Evolutionary conservation across 2,113 vertebrate species (phyloP), one percentile per base, ranked within the genome.

Genomic region (Lagopus leucura): DNA sequence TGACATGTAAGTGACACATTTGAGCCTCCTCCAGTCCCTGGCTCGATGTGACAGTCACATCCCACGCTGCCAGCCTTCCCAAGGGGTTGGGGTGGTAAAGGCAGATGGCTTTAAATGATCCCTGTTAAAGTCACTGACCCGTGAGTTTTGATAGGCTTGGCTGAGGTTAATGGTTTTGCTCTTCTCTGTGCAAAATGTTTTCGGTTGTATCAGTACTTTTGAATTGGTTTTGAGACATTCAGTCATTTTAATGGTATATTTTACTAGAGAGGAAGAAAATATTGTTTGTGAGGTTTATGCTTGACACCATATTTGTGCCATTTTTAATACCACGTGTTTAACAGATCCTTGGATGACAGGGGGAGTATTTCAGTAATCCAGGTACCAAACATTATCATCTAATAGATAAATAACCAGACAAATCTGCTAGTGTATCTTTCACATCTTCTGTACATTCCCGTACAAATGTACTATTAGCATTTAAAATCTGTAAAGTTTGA

Each of bases 281-380:
- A 2, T 0, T 34, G 1, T 28, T 69, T 55, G 25, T 72, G 77
- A 86, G 69, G n/a, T 38, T 74, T 54, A 10, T 77, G 64, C 25
- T 24, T 52, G 1, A 48, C 45, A 7, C 3, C 1, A 18, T 20
- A 0, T 7, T 7, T 28, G 2, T 1, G 8, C 40, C 47, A 16
- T 1, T 70, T 82, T 66, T 71, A n/a, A 74, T 32, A 14, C 18
- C 6, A 2, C 6, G 2, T 3, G 0, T 80, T 89, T 8, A 48
- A 7, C 20, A 66, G 36, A 20, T 69, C 34, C 0, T 4, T 55
- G n/a, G 16, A 11, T 70, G 58, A 43, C 28, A 43, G 20, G 36
- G 13, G 61, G 34, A 6, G 17, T 73, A 50, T 67, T 16, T 90
- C 60, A 50, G 50, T 70, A 50, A 74, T 18, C 88, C 60, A 47